Evolutionary conservation across 2,113 vertebrate genomes (phyloP).

Genomic region (Hippocampus comes): DNA sequence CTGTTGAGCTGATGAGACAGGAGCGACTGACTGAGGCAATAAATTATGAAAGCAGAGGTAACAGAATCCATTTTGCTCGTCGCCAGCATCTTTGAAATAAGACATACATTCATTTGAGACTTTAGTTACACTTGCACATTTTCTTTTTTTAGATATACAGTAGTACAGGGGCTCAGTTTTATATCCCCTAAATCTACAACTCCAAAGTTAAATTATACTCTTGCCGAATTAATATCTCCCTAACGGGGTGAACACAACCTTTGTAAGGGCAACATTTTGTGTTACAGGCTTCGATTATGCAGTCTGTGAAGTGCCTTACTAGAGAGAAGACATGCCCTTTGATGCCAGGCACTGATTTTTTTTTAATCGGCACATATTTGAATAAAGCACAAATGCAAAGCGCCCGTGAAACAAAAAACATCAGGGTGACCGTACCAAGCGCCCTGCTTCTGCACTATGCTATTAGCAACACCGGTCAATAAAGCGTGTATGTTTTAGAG

Average conservation of each 20-base stretch:
- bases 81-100: neutral
- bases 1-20: constrained; percentile 35
- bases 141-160: neutral
- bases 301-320: neutral
- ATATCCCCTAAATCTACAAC: too few relatives aligned
- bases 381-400: neutral
- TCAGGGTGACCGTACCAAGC: neutral
- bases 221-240: neutral
- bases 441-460: neutral
- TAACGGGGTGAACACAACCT: too few relatives aligned
- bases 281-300: neutral
- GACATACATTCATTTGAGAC: neutral
- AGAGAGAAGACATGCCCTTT: too few relatives aligned
- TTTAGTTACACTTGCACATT: too few relatives aligned
- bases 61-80: constrained; percentile 38
- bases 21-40: constrained; percentile 35
- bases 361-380: neutral
- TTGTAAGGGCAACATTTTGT: too few relatives aligned
- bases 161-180: neutral
- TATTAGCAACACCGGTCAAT: neutral
- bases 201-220: too few relatives aligned
- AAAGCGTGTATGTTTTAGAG: neutral
- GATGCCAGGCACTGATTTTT: neutral
- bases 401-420: neutral
- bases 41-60: constrained; percentile 60